These are phyloP conservation scores for Arenicola marina DNA, from an alignment of 2,888 invertebrate species.

Conservation along the genomic window DNA sequence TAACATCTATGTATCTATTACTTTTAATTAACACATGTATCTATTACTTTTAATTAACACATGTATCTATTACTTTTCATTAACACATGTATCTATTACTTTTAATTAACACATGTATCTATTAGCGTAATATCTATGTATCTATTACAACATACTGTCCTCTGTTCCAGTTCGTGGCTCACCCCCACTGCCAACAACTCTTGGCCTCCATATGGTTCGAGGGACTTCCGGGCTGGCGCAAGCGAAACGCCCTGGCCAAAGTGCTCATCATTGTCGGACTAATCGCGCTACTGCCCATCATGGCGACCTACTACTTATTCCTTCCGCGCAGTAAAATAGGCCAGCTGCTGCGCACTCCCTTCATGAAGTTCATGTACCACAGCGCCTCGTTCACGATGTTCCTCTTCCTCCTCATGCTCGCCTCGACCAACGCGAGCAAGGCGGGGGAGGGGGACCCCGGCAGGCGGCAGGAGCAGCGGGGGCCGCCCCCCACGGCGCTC, in stretches of 20 bases:
- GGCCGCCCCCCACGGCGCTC: conserved; percentile 64
- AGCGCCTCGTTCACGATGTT: conserved; percentile 66
- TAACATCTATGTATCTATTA: too few relatives aligned
- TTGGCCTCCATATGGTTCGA: conserved; percentile 47
- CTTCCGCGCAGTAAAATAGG: conserved; percentile 64
- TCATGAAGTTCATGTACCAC: conserved; percentile 68
- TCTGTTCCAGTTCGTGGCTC: conserved; percentile 65
- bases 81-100: too few relatives aligned
- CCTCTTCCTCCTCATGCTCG: conserved; percentile 64
- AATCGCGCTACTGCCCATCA: conserved; percentile 51
- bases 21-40: too few relatives aligned
- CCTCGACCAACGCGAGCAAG: conserved; percentile 59
- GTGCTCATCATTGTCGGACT: conserved; percentile 26
- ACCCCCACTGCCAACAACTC: conserved; percentile 67
- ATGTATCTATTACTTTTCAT: too few relatives aligned
- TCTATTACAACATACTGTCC: too few relatives aligned
- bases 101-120: too few relatives aligned
- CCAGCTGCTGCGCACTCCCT: conserved; percentile 64
- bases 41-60: too few relatives aligned
- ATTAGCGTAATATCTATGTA: too few relatives aligned
- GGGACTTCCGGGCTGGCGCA: conserved; percentile 36
- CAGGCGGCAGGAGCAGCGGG: conserved; percentile 57
- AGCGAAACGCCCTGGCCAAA: conserved; percentile 61
- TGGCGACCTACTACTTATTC: conserved; percentile 64
- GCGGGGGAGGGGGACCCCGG: conserved; percentile 42